Conservation (phyloP, 2,113 vertebrate species). For the Ornithorhynchus anatinus region DNA sequence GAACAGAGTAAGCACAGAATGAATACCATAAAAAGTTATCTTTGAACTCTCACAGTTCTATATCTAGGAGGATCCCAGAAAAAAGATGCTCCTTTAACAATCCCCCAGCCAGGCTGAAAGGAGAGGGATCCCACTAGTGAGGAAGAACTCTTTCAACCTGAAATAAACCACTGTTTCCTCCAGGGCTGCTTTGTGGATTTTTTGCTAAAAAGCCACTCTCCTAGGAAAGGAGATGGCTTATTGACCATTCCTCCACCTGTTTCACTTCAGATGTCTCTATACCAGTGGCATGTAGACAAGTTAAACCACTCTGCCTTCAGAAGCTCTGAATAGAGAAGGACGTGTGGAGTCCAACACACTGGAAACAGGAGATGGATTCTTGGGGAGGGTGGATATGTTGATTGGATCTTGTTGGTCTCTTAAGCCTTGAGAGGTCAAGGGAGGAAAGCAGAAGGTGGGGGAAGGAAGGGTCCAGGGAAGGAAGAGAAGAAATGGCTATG, state of each 20-base stretch:
- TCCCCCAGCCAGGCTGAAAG: no score
- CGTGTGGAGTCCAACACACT: constrained; percentile 40
- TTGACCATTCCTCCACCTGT: neutral
- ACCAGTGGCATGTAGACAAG: neutral
- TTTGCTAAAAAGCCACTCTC: neutral
- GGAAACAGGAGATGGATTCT: neutral
- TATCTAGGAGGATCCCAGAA: no score
- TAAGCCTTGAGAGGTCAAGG: neutral
- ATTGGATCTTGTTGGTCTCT: neutral
- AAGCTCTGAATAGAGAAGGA: constrained; percentile 44
- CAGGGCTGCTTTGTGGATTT: accelerated
- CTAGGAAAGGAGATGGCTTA: constrained; percentile 1
- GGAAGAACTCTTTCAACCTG: neutral
- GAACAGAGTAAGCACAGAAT: no score
- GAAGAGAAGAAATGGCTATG: no score
- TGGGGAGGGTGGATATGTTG: accelerated
- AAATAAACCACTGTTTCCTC: accelerated
- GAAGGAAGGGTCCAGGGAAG: no score
- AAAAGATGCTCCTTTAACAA: accelerated
- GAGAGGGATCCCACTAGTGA: no score
- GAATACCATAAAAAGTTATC: no score
- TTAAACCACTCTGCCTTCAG: constrained; percentile 47
- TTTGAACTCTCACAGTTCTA: no score
- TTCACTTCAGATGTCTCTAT: constrained; percentile 20
- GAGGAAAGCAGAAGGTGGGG: no score